Percentiles rank a stretch among this genome's conserved stretches.
Conservation (phyloP, 2,888 invertebrate genomes). For the Crepidodera aurea region DNA sequence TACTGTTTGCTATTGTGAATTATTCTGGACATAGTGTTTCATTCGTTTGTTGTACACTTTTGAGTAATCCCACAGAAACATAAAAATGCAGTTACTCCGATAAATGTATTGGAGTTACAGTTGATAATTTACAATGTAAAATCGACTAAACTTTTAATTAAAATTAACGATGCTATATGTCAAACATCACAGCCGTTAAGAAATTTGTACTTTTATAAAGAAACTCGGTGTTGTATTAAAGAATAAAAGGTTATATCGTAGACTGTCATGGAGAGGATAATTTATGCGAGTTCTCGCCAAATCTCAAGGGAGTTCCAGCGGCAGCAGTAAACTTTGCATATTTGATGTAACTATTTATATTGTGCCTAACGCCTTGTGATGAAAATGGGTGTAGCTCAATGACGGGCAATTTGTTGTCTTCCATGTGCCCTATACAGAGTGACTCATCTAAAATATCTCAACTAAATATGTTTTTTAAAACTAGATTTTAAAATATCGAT, state of each 20-base stretch:
- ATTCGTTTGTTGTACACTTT: constrained; percentile 17
- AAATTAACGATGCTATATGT: no score
- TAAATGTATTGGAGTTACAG: no score
- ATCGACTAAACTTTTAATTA: no score
- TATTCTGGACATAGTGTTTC: constrained; percentile 15
- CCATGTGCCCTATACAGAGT: constrained; percentile 2
- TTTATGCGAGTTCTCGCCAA: constrained; percentile 36
- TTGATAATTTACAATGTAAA: no score
- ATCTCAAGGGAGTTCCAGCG: constrained; percentile 38
- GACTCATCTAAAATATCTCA: no score
- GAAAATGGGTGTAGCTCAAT: constrained; percentile 43
- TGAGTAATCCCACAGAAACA: no score
- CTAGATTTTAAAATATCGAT: no score
- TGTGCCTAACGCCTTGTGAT: constrained; percentile 43
- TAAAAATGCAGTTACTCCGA: no score
- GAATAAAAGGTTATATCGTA: constrained; percentile 30
- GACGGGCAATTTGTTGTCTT: constrained; percentile 43
- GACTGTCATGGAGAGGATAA: constrained; percentile 30
- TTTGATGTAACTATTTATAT: constrained; percentile 44
- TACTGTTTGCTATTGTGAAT: constrained; percentile 15
- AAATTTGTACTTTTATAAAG: constrained; percentile 13
- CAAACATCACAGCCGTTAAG: no score
- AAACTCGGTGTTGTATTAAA: constrained; percentile 24
- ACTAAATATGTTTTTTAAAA: no score
- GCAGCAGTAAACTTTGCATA: constrained; percentile 43